Base-by-base conservation (phyloP, 2,113 vertebrate species). In the Lepisosteus osseus region DNA sequence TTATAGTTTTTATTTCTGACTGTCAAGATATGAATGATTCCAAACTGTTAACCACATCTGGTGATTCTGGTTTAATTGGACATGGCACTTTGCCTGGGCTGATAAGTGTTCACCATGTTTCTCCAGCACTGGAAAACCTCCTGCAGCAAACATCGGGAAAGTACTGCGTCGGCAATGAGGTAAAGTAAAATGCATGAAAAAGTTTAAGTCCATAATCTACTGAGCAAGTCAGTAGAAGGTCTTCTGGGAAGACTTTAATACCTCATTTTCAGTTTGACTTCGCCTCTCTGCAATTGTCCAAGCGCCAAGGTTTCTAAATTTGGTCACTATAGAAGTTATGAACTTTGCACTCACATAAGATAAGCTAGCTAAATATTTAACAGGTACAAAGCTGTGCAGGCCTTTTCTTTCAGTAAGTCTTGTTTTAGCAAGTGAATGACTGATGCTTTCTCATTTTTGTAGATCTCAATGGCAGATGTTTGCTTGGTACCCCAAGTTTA, bases 391-490 rank as follows among this genome's bases (percentile, higher is more conserved):
- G 9, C 65, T 29, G 4, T 3, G 17, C 7, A 43, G 8, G 40
- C 7, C 11, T 6, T 42, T 56, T 3, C 17, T 17, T 65, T 3
- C 54, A 15, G 14, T 14, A 29, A 29, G 29, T 14, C 29, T 15
- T 15, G 2, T 29, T 29, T 29, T 29, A 29, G 29, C 29, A 29
- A 29, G 29, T 29, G 29, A 14, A 51, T 15, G 13, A 29, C 29
- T 29, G 29, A 43, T 6, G 13, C 7, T n/a, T 44, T 15, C 3
- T 40, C 64, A 15, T 5, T 7, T 73, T 82, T 86, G 66, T 74
- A 99, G 97, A 90, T 99, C 68, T 94, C 97, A 64, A 92, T 99
- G 94, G 97, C 97, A 67, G 97, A 99, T 77, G 83, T 97, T 68
- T 99, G 96, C 86, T 90, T 99, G 82, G 96, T 84, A 1, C 97